Base-by-base conservation (phyloP, 1,140 invertebrate genomes). In the Cydia strobilella region DNA sequence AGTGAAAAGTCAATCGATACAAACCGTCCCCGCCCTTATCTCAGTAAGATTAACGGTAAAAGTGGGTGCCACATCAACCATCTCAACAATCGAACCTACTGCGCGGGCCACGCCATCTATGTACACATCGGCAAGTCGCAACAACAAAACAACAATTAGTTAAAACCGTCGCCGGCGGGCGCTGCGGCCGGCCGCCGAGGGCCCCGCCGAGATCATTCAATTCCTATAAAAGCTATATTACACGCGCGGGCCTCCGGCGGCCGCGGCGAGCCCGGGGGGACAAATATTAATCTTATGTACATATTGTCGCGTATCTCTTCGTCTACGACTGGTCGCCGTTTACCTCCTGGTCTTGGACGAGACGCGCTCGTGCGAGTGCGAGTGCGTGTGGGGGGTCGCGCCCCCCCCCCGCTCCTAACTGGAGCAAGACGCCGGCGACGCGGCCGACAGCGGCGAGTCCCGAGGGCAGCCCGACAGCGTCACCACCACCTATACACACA, bases 401-500 rank as follows among this genome's bases (percentile, higher is more conserved):
- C 87, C 93, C 91, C 91, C 91, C 92, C 88, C 88, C 91, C 93
- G 80, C 83, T 93, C 93, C 96, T 97, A 97, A 96, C 97, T 97
- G 95, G 96, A 97, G 85, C 97, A 97, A 80, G 96, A 97, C 48
- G 97, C 97, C 79, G 97, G 97, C 87, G 96, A 97, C 86, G 97
- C 94, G 76, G 97, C 97, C 83, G 96, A 97, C 86, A 96, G 95
- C 75, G 95, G 95, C 76, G 96, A 96, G 89, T 97, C 96, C 75
- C 96, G 94, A 80, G 97, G 94, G 92, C 97, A 97, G 31, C 98
- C 98, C 80, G 98, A 98, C 86, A 99, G 93, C 75, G 97, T 98
- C 82, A 98, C 96, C 78, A 98, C 96, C 85, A 98, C 88, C 90
- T 92, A 27, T 13, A 27, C n/a, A n/a, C n/a, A n/a, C n/a, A 15